Evolutionary conservation across 2,888 invertebrate species (phyloP).

Genomic region (Desoria tigrina): DNA sequence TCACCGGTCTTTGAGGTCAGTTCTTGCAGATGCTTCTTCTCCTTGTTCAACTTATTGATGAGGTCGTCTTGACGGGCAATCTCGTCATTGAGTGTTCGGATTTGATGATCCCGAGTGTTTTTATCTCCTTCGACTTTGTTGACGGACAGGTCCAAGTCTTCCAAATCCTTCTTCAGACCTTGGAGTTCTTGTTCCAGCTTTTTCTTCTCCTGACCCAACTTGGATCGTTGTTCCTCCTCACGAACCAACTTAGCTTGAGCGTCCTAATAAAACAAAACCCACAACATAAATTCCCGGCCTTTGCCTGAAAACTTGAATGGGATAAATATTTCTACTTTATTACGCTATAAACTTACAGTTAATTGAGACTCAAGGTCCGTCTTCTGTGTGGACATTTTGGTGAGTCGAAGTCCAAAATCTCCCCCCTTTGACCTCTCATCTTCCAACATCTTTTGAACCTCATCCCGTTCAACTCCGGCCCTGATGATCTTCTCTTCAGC

Average conservation of each 20-base stretch:
- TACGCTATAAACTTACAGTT: slow-evolving; percentile 73
- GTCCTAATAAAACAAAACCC: slow-evolving; percentile 74
- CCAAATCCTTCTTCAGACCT: slow-evolving; percentile 94
- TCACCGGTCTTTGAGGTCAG: slow-evolving; percentile 88
- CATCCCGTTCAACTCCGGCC: slow-evolving; percentile 89
- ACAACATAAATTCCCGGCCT: too few species aligned
- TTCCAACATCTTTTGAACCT: slow-evolving; percentile 80
- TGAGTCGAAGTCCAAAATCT: slow-evolving; percentile 88
- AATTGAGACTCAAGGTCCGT: slow-evolving; percentile 92
- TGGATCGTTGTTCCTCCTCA: slow-evolving; percentile 95
- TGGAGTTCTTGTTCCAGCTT: slow-evolving; percentile 93
- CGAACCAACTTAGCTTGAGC: slow-evolving; percentile 94
- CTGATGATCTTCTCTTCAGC: slow-evolving; percentile 89
- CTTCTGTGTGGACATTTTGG: slow-evolving; percentile 93
- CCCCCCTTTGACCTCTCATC: slow-evolving; percentile 89
- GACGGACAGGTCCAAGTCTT: slow-evolving; percentile 89
- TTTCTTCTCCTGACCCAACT: slow-evolving; percentile 91
- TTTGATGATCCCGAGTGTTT: slow-evolving; percentile 97
- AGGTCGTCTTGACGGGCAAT: slow-evolving; percentile 99
- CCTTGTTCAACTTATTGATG: slow-evolving; percentile 98
- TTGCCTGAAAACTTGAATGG: too few species aligned
- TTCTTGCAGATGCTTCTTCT: slow-evolving; percentile 97
- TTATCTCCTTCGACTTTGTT: slow-evolving; percentile 97
- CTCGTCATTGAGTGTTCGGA: slow-evolving; percentile 97
- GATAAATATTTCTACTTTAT: too few species aligned